Conservation (phyloP, 2,888 invertebrate genomes). For the Alitta virens region DNA sequence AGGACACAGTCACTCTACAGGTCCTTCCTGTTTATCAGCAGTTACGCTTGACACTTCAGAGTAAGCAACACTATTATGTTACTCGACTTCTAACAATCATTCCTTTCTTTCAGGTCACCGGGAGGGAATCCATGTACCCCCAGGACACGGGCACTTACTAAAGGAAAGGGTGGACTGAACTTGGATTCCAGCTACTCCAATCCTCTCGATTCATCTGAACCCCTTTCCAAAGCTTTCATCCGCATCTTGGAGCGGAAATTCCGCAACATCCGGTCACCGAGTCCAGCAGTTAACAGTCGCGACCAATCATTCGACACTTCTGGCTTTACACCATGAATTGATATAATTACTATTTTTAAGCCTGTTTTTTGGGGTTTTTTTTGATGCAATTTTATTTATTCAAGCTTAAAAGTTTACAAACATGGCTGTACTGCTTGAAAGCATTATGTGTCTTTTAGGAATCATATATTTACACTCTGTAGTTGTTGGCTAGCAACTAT, state of each 20-base stretch:
- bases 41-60: too few relatives aligned
- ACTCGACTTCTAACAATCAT: too few relatives aligned
- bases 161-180: background rate
- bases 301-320: slow-evolving; percentile 17
- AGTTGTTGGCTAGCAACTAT: too few relatives aligned
- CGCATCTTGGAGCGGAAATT: slow-evolving; percentile 40
- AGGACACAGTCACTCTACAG: too few relatives aligned
- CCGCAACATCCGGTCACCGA: slow-evolving; percentile 40
- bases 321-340: slow-evolving; percentile 26
- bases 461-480: too few relatives aligned
- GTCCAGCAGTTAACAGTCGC: slow-evolving; percentile 29
- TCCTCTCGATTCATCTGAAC: slow-evolving; percentile 28
- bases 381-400: too few relatives aligned
- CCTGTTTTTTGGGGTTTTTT: too few relatives aligned
- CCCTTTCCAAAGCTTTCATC: slow-evolving; percentile 38
- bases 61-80: too few relatives aligned
- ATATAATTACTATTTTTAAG: background rate
- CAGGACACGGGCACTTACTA: background rate
- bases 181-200: background rate
- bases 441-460: too few relatives aligned
- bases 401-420: too few relatives aligned
- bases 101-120: slow-evolving; percentile 8
- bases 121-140: slow-evolving; percentile 7
- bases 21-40: too few relatives aligned
- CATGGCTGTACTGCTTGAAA: too few relatives aligned